phyloP scores from a whole-genome alignment of 2,888 invertebrate genomes.

The Cecidostiba fungosa region DNA sequence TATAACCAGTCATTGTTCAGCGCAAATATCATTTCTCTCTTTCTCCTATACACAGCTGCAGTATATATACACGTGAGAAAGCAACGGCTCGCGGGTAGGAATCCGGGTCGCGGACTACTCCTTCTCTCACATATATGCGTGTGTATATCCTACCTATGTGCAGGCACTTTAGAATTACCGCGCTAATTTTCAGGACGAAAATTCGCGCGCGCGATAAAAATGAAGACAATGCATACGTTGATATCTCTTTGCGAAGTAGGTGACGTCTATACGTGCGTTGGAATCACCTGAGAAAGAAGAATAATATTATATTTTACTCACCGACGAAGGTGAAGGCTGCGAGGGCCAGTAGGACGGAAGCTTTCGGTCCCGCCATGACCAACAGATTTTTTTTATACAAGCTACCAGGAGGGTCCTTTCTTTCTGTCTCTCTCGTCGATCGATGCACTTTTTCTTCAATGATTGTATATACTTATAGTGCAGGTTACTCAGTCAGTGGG shows the following conservation, averaged over 20 bases:
- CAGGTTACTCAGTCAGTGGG: slow-evolving; percentile 31
- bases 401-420: not conserved
- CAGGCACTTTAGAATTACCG: slow-evolving; percentile 33
- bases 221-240: slow-evolving; percentile 18
- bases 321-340: slow-evolving; percentile 25
- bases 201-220: not conserved
- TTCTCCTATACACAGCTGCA: not conserved
- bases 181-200: slow-evolving; percentile 35
- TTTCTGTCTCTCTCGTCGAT: not conserved
- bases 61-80: slow-evolving; percentile 39
- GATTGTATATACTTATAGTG: too few species aligned
- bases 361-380: slow-evolving; percentile 54
- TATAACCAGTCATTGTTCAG: not conserved
- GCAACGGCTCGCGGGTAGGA: slow-evolving; percentile 41
- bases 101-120: slow-evolving; percentile 59
- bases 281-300: slow-evolving; percentile 22
- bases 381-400: slow-evolving; percentile 11
- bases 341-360: slow-evolving; percentile 30
- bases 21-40: slow-evolving; percentile 10
- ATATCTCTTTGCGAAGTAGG: not conserved
- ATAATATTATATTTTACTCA: slow-evolving; percentile 40
- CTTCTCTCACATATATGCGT: not conserved
- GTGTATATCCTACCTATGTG: not conserved
- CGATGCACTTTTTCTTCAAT: not conserved
- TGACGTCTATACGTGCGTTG: slow-evolving; percentile 14